phyloP scores from a whole-genome alignment of 2,797 vertebrate species.

The Antennarius maculatus region DNA sequence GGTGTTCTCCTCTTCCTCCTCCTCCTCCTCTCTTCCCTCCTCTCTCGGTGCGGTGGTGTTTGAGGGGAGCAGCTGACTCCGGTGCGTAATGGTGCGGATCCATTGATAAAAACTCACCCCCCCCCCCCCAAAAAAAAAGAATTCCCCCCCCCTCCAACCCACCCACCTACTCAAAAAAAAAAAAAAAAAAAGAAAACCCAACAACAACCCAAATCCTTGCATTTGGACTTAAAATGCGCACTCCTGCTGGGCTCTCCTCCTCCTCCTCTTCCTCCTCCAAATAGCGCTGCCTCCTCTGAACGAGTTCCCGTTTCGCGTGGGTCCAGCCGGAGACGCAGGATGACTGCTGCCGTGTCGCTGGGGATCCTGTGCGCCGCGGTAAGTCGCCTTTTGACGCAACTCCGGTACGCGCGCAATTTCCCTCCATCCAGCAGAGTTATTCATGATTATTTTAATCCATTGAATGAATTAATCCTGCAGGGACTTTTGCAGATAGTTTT shows the following conservation, averaged over 20 bases:
- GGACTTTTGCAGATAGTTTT: conserved; percentile 14
- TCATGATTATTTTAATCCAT: not conserved
- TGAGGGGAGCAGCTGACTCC: no score
- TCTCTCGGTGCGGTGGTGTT: conserved; percentile 1
- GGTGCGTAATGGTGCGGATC: conserved; percentile 13
- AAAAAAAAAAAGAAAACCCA: no score
- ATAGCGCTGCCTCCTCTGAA: conserved; percentile 58
- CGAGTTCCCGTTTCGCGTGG: conserved; percentile 48
- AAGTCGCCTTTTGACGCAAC: conserved; percentile 48
- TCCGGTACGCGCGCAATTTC: not conserved
- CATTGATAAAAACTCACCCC: no score
- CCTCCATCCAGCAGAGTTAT: not conserved
- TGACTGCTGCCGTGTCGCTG: conserved; percentile 72
- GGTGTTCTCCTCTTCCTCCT: conserved; percentile 40
- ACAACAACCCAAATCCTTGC: conserved; percentile 13
- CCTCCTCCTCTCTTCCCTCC: not conserved
- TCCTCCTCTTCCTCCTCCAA: conserved; percentile 43
- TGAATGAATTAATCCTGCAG: not conserved
- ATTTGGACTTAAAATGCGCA: conserved; percentile 73
- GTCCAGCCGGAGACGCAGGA: conserved; percentile 66
- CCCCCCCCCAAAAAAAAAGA: conserved; percentile 44
- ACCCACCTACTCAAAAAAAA: conserved; percentile 52
- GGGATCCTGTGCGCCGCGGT: conserved; percentile 76
- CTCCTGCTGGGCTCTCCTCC: conserved; percentile 60
- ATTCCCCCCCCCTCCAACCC: conserved; percentile 21